A percentile compares a stretch with the other conserved stretches of the same genome.
phyloP scores from a whole-genome alignment of 1,140 invertebrate species.

The Ectropis grisescens region DNA sequence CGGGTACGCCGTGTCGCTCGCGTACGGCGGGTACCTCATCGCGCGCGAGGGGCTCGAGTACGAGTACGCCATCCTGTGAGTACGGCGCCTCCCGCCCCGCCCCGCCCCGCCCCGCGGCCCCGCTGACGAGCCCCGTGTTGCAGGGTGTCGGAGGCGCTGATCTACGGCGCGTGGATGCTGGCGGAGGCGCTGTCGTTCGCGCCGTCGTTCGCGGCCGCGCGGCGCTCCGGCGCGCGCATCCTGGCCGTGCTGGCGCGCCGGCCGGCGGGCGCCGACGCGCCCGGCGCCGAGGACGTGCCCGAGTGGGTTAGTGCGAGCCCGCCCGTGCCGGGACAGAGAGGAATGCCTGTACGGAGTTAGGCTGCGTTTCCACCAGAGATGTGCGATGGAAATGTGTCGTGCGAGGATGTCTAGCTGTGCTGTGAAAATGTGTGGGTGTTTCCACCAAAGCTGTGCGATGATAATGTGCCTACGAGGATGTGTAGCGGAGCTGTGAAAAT shows the following conservation, averaged over 20 bases:
- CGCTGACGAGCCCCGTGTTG: no score
- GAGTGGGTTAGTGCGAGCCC: slow-evolving; percentile 65
- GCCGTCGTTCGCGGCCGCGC: slow-evolving; percentile 88
- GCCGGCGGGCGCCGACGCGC: slow-evolving; percentile 65
- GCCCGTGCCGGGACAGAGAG: no score
- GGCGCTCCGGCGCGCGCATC: slow-evolving; percentile 82
- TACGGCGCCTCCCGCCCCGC: slow-evolving; percentile 30
- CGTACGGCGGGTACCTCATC: slow-evolving; percentile 81
- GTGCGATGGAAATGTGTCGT: no score
- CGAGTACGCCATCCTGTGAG: slow-evolving; percentile 81
- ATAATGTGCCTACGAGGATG: no score
- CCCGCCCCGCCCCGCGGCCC: no score
- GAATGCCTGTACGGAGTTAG: no score
- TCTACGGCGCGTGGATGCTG: slow-evolving; percentile 91
- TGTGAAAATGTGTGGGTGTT: no score
- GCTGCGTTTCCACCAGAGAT: no score
- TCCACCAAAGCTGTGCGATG: no score
- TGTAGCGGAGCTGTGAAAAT: no score
- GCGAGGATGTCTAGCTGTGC: no score
- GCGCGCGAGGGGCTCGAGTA: slow-evolving; percentile 74
- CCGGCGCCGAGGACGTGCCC: slow-evolving; percentile 43
- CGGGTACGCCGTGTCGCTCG: slow-evolving; percentile 80
- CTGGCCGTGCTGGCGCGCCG: slow-evolving; percentile 74
- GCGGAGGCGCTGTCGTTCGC: slow-evolving; percentile 88
- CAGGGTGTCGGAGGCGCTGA: slow-evolving; percentile 86